Evolutionary conservation across 2,888 invertebrate genomes (phyloP).

Genomic region (Hirtodrosophila confusa): DNA sequence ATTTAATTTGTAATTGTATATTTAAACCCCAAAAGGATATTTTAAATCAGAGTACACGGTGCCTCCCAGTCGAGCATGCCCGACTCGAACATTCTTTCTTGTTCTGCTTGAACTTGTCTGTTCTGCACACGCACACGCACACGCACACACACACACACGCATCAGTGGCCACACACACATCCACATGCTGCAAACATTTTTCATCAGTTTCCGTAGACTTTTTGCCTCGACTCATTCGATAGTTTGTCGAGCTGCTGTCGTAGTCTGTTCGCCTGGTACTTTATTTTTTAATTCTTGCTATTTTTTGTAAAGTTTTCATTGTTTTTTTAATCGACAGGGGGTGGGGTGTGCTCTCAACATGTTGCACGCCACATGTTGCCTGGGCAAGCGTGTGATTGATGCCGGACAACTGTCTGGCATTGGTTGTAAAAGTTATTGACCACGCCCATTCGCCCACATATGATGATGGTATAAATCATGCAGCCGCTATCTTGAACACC

Average conservation of each 20-base stretch:
- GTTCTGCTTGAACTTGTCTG: constrained; percentile 16
- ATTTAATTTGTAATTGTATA: no score
- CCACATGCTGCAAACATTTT: constrained; percentile 31
- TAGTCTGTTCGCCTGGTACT: constrained; percentile 53
- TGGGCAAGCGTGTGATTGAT: constrained; percentile 36
- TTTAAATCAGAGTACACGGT: background rate
- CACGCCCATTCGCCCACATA: background rate
- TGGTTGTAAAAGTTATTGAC: constrained; percentile 45
- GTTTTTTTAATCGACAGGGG: background rate
- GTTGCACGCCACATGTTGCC: constrained; percentile 21
- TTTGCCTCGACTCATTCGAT: constrained; percentile 22
- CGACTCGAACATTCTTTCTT: background rate
- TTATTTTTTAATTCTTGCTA: constrained; percentile 56
- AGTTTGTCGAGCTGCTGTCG: constrained; percentile 38
- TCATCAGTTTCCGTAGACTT: constrained; percentile 39
- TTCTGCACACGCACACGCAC: background rate
- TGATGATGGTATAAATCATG: constrained; percentile 39
- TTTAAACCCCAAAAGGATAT: no score
- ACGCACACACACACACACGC: background rate
- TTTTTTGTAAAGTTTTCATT: constrained; percentile 13
- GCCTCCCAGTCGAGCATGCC: background rate
- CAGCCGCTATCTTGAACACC: constrained; percentile 41
- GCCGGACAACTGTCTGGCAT: constrained; percentile 15
- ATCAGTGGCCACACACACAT: background rate
- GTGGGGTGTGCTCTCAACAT: constrained; percentile 1